Base-by-base conservation (phyloP, 1,140 invertebrate species). In the Cylas formicarius region DNA sequence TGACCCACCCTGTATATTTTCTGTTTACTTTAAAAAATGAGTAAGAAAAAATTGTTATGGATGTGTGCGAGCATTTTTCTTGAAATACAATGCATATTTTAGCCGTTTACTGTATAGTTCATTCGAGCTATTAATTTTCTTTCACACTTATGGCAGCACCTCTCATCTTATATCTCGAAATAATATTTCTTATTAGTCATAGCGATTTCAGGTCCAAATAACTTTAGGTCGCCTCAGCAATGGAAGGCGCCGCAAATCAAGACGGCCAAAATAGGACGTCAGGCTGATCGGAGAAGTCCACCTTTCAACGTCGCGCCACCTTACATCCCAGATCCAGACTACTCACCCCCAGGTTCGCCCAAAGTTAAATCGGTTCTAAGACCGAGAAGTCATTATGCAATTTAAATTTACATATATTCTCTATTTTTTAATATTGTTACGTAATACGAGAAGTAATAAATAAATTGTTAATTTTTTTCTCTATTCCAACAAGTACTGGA, bases 301-400 rank as follows among this genome's bases (percentile, higher is more conserved):
- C 41, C 50, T 7, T 23, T 28, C n/a, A 41, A 16, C 8, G 37
- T 53, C 2, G 18, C 35, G 7, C 33, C 41, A 1, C 49, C 44
- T 3, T 33, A 38, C 9, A 52, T 52, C 27, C 50, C 50, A 13
- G 41, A 44, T 22, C 50, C 50, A 3, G 50, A 53, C 21, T 53
- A 53, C 17, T 43, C 50, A 10, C 50, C 50, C 3, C 50, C 50
- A 3, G 32, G 36, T 9, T 40, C 35, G 2, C 45, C 46, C 19
- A 44, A 34, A 23, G 13, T 42, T 1, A 44, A 38, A 14, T 26
- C 34, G 0, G 50, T 45, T 13, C 16, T 53, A 16, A 33, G 42
- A 17, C 45, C 45, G 1, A 48, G 31, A n/a, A 55, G 40, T 17
- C 44, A 44, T 17, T 47, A 48, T 19, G 22, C 7, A 0, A 32